Evolutionary conservation across 2,888 invertebrate genomes (phyloP), one percentile per base, ranked within the genome.

Genomic region (Drosophila paramelanica): DNA sequence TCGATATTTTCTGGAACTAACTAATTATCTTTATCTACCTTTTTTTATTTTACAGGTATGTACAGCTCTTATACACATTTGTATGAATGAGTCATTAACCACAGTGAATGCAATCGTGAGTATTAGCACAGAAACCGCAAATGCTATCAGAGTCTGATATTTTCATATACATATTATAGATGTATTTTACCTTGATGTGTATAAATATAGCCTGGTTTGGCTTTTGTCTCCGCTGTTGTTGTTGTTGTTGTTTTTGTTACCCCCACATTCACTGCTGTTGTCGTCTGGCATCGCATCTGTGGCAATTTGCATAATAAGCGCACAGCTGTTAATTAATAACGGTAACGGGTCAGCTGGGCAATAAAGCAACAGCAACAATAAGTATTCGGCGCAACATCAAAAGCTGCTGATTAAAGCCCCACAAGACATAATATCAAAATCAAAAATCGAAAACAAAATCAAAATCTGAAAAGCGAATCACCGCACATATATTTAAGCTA

Each of bases 321-420:
- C 86, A 77, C 89, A 81, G 86, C 88, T 83, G 79, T 79, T 88
- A 88, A 88, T 88, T 86, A 88, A 81, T 83, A 88, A 88, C 88
- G 88, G 75, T 88, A 85, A 83, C 79, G 75, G 71, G 73, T 69
- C 88, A 84, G 73, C 79, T 81, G 77, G 66, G 66, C 53, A 73
- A 56, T 39, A 66, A 67, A 47, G 33, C 7, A 56, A 42, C 42
- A 56, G 39, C 51, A 39, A 33, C 41, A 56, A 42, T 47, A 42
- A 70, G 70, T 55, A 69, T 72, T 66, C 82, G 82, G 76, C 80
- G 41, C 39, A 65, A 77, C 70, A 85, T 85, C 82, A 88, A 87
- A 87, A 65, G 64, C 55, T 33, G 60, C 50, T 47, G 56, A 59
- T 66, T 64, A 42, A 36, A 51, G 17, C 17, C 42, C 23, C 25